Conservation (phyloP, 2,797 vertebrate genomes). For the Trematocara caparti region DNA sequence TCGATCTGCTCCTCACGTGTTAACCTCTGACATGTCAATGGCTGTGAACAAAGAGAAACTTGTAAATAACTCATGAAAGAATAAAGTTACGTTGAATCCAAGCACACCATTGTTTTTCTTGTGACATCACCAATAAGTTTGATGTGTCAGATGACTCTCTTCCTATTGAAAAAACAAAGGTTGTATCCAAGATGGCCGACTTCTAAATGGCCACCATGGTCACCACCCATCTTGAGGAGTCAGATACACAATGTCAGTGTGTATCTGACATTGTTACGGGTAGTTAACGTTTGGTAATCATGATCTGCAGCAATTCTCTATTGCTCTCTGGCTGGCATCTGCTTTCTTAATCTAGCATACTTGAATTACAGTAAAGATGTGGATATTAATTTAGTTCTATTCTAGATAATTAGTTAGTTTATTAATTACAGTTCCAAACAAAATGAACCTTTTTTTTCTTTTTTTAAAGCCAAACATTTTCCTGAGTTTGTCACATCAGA, state of each 20-base stretch:
- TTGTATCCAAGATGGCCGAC: too few relatives aligned
- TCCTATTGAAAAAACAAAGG: too few relatives aligned
- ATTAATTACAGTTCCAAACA: neutral
- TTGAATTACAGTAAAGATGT: neutral
- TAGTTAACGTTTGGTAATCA: neutral
- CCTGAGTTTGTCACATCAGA: neutral
- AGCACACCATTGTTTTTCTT: too few relatives aligned
- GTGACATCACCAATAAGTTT: too few relatives aligned
- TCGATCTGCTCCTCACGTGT: too few relatives aligned
- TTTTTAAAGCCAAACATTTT: neutral
- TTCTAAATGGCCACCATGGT: too few relatives aligned
- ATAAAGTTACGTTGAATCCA: too few relatives aligned
- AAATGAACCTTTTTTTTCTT: neutral
- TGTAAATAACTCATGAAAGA: too few relatives aligned
- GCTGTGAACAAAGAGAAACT: too few relatives aligned
- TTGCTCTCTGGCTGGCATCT: neutral
- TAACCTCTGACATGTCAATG: too few relatives aligned
- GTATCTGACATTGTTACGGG: neutral
- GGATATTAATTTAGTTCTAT: neutral
- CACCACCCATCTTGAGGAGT: too few relatives aligned
- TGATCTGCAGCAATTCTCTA: neutral
- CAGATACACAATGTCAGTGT: neutral
- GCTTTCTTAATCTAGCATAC: neutral
- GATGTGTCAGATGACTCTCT: too few relatives aligned
- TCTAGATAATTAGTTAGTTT: accelerated